Percentiles rank a stretch among this genome's conserved stretches.
Evolutionary conservation across 2,113 vertebrate genomes (phyloP).

Genomic region (Erpornis zantholeuca): DNA sequence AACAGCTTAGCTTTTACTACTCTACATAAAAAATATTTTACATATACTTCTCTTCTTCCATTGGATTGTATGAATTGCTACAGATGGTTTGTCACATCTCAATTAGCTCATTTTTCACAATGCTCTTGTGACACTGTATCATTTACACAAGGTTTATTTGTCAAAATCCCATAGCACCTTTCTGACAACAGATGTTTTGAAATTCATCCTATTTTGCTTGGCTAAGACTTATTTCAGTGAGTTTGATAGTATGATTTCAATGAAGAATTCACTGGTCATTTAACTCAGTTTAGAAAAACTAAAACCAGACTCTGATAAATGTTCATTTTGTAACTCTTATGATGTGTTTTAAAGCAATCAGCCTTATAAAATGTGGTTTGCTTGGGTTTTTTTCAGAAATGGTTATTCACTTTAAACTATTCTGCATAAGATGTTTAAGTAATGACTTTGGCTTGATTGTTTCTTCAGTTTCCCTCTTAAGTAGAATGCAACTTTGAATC

Average conservation of each 20-base stretch:
- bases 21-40: background rate
- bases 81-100: background rate
- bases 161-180: constrained; percentile 1
- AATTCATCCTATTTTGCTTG: background rate
- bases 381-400: background rate
- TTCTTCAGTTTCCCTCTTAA: background rate
- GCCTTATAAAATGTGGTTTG: background rate
- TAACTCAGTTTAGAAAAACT: background rate
- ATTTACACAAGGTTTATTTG: constrained; percentile 17
- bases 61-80: background rate
- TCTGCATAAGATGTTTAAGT: background rate
- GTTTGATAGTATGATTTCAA: background rate
- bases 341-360: background rate
- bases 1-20: background rate
- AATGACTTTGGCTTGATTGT: background rate
- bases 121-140: background rate
- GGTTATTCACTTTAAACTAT: background rate
- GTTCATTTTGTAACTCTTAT: background rate
- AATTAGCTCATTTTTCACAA: constrained; percentile 37
- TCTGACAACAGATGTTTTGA: constrained; percentile 8
- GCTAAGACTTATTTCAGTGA: background rate
- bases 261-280: background rate
- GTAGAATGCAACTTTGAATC: constrained; percentile 1
- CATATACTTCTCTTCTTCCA: background rate
- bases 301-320: background rate